Evolutionary conservation across 2,888 invertebrate genomes (phyloP).

Genomic region (Caenorhabditis wallacei): DNA sequence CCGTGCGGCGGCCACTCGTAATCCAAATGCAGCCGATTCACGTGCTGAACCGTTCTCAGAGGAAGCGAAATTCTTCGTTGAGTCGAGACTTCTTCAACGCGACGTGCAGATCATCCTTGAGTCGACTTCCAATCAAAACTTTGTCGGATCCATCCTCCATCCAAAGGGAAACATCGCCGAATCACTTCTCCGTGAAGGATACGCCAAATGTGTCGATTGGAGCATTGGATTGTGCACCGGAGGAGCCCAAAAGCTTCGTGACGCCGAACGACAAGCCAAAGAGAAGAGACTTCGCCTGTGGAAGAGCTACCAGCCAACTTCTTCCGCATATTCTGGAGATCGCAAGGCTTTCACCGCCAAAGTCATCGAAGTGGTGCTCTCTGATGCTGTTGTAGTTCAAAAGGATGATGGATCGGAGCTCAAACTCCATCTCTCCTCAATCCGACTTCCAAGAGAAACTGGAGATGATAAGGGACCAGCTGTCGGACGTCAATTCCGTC

Average conservation of each 20-base stretch:
- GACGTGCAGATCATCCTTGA: slow-evolving; percentile 93
- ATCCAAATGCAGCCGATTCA: slow-evolving; percentile 67
- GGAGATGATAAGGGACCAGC: slow-evolving; percentile 68
- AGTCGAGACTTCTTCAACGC: slow-evolving; percentile 92
- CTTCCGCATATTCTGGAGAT: slow-evolving; percentile 71
- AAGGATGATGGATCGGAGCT: slow-evolving; percentile 89
- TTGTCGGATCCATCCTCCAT: slow-evolving; percentile 94
- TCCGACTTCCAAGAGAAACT: slow-evolving; percentile 89
- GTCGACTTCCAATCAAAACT: slow-evolving; percentile 93
- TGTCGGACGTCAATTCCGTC: slow-evolving; percentile 85
- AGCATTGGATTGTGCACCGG: slow-evolving; percentile 91
- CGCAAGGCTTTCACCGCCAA: slow-evolving; percentile 76
- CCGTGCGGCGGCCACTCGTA: slow-evolving; percentile 69
- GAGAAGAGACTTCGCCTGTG: slow-evolving; percentile 92
- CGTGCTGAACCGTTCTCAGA: slow-evolving; percentile 88
- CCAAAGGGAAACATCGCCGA: slow-evolving; percentile 94
- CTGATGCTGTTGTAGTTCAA: slow-evolving; percentile 93
- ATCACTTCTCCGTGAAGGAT: slow-evolving; percentile 91
- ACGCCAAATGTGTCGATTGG: slow-evolving; percentile 96
- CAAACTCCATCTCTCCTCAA: slow-evolving; percentile 96
- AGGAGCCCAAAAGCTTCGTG: slow-evolving; percentile 90
- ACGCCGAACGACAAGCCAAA: slow-evolving; percentile 91
- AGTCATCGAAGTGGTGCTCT: slow-evolving; percentile 92
- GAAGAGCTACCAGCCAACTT: slow-evolving; percentile 90
- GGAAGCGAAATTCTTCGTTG: slow-evolving; percentile 95